These are phyloP conservation scores for Phyllotis vaccarum DNA, from an alignment of 2,797 vertebrate genomes.

Conservation along the genomic window DNA sequence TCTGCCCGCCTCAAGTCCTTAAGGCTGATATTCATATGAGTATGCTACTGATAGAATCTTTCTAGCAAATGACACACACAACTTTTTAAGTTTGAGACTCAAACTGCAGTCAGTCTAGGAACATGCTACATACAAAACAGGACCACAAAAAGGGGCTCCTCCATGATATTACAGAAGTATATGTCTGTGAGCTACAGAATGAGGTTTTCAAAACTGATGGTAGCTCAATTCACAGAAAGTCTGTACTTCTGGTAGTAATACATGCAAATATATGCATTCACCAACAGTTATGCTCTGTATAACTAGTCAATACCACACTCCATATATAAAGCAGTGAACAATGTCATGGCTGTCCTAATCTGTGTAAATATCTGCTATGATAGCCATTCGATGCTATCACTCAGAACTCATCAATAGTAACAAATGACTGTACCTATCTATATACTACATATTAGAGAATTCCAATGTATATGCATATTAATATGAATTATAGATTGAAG, in stretches of 20 bases:
- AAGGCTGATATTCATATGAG: neutral
- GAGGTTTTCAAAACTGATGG: constrained; percentile 24
- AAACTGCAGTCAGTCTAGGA: neutral
- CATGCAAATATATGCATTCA: neutral
- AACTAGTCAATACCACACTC: neutral
- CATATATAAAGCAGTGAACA: neutral
- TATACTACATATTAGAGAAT: neutral
- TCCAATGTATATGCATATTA: neutral
- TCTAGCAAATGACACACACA: constrained; percentile 44
- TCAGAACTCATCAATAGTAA: neutral
- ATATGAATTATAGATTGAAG: neutral
- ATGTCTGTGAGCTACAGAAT: neutral
- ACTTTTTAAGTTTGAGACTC: constrained; percentile 12
- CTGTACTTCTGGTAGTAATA: neutral
- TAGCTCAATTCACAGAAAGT: constrained; percentile 22
- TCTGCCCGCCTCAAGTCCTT: neutral
- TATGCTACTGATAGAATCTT: constrained; percentile 11
- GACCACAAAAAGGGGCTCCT: neutral
- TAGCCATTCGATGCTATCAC: neutral
- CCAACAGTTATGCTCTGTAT: neutral
- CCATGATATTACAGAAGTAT: neutral
- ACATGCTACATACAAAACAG: neutral
- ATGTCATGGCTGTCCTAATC: neutral
- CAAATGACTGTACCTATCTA: neutral
- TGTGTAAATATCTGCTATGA: neutral